Evolutionary conservation across 2,113 vertebrate species (phyloP).

Genomic region (Callocephalon fimbriatum): DNA sequence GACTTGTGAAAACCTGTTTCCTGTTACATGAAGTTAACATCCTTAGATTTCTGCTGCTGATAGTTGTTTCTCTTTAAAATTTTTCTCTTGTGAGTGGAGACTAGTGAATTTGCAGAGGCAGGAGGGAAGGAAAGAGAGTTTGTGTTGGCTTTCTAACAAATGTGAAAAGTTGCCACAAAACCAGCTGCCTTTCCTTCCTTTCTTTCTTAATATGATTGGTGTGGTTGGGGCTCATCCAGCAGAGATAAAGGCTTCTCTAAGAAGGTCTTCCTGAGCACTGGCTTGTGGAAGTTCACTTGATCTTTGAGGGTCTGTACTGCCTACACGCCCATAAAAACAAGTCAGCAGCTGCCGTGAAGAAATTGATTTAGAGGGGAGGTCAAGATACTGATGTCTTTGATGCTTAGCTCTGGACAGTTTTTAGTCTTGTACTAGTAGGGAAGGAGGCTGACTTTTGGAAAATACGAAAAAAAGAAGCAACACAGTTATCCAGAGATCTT

Average conservation of each 20-base stretch:
- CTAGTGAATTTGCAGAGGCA: background rate
- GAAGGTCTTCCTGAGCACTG: background rate
- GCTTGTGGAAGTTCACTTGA: background rate
- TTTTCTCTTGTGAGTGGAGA: background rate
- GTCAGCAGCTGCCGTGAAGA: constrained; percentile 31
- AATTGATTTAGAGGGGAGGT: background rate
- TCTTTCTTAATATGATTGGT: background rate
- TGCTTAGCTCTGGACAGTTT: background rate
- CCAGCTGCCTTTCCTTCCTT: background rate
- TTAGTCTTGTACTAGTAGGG: background rate
- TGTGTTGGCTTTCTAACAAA: background rate
- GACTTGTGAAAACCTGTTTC: constrained; percentile 10
- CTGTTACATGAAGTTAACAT: background rate
- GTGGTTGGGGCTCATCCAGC: background rate
- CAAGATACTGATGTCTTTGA: background rate
- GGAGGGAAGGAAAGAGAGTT: background rate
- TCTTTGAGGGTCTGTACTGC: constrained; percentile 18
- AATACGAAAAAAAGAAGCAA: background rate
- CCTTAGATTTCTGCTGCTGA: background rate
- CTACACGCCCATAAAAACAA: background rate
- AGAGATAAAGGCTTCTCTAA: constrained; percentile 6
- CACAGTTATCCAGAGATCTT: background rate
- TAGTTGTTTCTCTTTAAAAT: background rate
- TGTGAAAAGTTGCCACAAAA: background rate
- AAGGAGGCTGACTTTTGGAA: background rate